phyloP scores from a whole-genome alignment of 2,797 vertebrate species.

The Schizothorax lantsangensis region DNA sequence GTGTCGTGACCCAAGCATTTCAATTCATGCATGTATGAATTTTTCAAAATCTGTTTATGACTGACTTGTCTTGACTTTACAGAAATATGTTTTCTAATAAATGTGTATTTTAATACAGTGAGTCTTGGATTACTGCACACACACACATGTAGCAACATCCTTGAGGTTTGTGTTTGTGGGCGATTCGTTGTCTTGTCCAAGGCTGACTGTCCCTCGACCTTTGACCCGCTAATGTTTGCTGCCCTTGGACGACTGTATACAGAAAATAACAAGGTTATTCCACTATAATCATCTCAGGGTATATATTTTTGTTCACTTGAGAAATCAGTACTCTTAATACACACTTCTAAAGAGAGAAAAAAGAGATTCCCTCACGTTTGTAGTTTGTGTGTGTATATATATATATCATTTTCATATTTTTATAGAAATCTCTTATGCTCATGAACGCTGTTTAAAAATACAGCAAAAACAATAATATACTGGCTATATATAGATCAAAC shows the following conservation, averaged over 20 bases:
- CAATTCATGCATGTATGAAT: too few relatives aligned
- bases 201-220: background rate
- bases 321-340: background rate
- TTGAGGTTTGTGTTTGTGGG: slow-evolving; percentile 19
- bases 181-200: background rate
- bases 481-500: too few relatives aligned
- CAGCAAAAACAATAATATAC: too few relatives aligned
- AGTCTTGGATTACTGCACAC: background rate
- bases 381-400: too few relatives aligned
- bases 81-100: background rate
- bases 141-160: slow-evolving; percentile 20
- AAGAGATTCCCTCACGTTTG: too few relatives aligned
- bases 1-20: background rate
- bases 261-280: background rate
- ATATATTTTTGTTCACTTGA: background rate
- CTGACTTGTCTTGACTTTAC: background rate
- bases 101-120: background rate
- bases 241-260: background rate
- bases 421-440: too few relatives aligned
- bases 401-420: too few relatives aligned
- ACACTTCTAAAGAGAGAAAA: background rate
- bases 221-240: background rate
- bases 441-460: too few relatives aligned
- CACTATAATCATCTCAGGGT: background rate
- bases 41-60: slow-evolving; percentile 2